Percentiles rank a stretch among this genome's conserved stretches.
Evolutionary conservation across 2,888 invertebrate genomes (phyloP).

Genomic region (Troglohyphantes excavatus): DNA sequence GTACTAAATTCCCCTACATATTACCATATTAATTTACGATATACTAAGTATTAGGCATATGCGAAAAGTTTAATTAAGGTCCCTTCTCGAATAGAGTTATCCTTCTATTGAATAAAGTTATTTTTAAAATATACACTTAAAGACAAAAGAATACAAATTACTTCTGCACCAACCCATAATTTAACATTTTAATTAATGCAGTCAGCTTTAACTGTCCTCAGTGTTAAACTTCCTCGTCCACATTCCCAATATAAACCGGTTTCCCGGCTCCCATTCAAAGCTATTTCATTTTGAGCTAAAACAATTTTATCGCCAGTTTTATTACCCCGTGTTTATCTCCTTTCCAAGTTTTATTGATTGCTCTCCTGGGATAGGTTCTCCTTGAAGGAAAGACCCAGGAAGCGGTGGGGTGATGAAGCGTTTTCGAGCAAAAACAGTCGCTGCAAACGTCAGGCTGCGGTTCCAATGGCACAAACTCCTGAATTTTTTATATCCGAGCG

Average conservation of each 20-base stretch:
- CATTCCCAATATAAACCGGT: neutral
- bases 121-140: no score
- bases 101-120: no score
- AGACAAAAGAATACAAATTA: no score
- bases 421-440: conserved; percentile 31
- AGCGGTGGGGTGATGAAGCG: conserved; percentile 42
- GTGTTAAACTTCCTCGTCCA: no score
- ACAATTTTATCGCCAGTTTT: conserved; percentile 61
- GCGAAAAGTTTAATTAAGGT: no score
- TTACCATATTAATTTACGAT: no score
- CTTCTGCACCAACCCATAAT: no score
- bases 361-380: conserved; percentile 36
- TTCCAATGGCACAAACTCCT: conserved; percentile 16
- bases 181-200: no score
- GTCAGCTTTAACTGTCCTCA: no score
- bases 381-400: conserved; percentile 33
- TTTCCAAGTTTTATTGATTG: conserved; percentile 62
- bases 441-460: conserved; percentile 47
- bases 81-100: no score
- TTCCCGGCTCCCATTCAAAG: conserved; percentile 5
- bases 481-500: conserved; percentile 32
- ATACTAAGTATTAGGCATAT: no score
- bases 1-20: no score
- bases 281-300: conserved; percentile 49
- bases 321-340: conserved; percentile 58